Evolutionary conservation across 2,113 vertebrate genomes (phyloP).

Genomic region (Brachyhypopomus gauderio): DNA sequence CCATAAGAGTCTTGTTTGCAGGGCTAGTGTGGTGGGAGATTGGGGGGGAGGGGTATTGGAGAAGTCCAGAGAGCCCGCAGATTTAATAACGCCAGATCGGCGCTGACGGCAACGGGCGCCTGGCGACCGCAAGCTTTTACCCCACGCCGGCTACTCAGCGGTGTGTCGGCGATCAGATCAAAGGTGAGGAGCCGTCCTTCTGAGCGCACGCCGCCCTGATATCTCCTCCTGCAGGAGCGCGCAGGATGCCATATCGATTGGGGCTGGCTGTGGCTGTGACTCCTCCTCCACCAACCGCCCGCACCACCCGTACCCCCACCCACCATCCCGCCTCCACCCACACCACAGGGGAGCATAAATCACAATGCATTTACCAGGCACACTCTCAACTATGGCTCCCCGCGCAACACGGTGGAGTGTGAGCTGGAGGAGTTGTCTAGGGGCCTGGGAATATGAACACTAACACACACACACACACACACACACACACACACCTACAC

Average conservation of each 20-base stretch:
- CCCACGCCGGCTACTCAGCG: background rate
- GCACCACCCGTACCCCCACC: too few relatives aligned
- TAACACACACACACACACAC: background rate
- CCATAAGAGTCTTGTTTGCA: background rate
- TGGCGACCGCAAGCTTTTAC: slow-evolving; percentile 44
- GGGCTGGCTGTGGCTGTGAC: background rate
- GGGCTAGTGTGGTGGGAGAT: background rate
- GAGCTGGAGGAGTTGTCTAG: background rate
- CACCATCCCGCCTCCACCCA: too few relatives aligned
- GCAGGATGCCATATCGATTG: slow-evolving; percentile 30
- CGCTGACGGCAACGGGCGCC: slow-evolving; percentile 27
- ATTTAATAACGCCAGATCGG: slow-evolving; percentile 43
- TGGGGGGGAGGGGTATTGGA: background rate
- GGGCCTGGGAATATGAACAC: background rate
- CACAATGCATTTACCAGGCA: slow-evolving; percentile 34
- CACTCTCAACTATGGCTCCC: background rate
- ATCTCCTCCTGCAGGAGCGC: slow-evolving; percentile 20
- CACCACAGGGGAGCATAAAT: slow-evolving; percentile 41
- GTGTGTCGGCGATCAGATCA: slow-evolving; percentile 36
- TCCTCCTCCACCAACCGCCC: background rate
- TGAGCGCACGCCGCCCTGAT: background rate
- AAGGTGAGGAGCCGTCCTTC: slow-evolving; percentile 31
- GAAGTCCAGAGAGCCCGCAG: slow-evolving; percentile 3
- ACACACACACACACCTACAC: background rate
- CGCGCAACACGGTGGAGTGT: slow-evolving; percentile 30